Percentiles rank a stretch among this genome's conserved stretches.
Evolutionary conservation across 1,140 invertebrate genomes (phyloP).

Genomic region (Pollicipes pollicipes): DNA sequence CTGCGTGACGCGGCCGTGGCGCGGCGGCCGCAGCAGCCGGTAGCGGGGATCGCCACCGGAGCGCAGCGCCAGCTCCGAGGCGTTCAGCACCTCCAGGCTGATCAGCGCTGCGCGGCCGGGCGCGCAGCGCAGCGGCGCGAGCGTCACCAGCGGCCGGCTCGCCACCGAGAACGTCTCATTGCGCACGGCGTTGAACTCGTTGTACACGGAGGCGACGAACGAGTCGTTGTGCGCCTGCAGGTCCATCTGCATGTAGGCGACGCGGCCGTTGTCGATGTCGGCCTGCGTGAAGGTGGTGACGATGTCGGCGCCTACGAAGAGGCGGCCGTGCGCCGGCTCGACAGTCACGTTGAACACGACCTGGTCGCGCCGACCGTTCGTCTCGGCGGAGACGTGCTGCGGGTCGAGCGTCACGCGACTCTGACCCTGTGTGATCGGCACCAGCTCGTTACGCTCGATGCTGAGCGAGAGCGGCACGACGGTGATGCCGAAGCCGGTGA

Average conservation of each 20-base stretch:
- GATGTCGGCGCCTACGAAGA: slow-evolving; percentile 43
- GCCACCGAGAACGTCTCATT: slow-evolving; percentile 34
- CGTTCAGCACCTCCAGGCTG: slow-evolving; percentile 54
- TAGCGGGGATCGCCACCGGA: slow-evolving; percentile 72
- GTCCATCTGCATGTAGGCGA: slow-evolving; percentile 76
- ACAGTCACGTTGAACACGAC: slow-evolving; percentile 58
- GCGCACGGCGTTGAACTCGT: slow-evolving; percentile 16
- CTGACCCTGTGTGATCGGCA: slow-evolving; percentile 44
- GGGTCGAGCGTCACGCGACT: slow-evolving; percentile 50
- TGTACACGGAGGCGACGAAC: slow-evolving; percentile 46
- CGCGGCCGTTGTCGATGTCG: slow-evolving; percentile 50
- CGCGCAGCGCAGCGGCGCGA: slow-evolving; percentile 38
- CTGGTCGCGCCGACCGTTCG: slow-evolving; percentile 54
- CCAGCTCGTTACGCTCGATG: slow-evolving; percentile 39
- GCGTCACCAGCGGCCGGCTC: slow-evolving; percentile 56
- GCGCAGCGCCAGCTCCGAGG: slow-evolving; percentile 54
- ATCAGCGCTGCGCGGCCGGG: slow-evolving; percentile 44
- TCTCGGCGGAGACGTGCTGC: slow-evolving; percentile 50
- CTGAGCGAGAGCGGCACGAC: slow-evolving; percentile 54
- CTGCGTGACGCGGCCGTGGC: slow-evolving; percentile 55
- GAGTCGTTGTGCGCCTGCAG: slow-evolving; percentile 66
- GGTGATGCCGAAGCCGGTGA: slow-evolving; percentile 49
- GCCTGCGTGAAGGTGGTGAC: slow-evolving; percentile 51
- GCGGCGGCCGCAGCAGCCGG: slow-evolving; percentile 46
- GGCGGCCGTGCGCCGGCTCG: slow-evolving; percentile 23